Percentiles rank a stretch among this genome's conserved stretches.
Evolutionary conservation across 2,113 vertebrate genomes (phyloP).

Genomic region (Isichthys henryi): DNA sequence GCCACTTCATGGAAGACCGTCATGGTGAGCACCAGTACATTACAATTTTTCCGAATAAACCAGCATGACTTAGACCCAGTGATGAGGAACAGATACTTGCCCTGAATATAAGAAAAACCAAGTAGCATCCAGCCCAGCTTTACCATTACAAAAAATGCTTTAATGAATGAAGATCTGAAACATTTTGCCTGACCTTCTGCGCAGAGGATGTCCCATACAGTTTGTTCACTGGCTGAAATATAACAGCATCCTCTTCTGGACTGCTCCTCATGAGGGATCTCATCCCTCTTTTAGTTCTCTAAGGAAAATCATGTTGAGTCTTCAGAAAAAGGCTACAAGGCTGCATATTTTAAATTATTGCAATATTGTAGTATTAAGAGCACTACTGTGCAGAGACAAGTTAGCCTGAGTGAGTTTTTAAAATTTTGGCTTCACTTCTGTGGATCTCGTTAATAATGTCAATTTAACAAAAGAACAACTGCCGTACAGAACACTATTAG

Average conservation of each 20-base stretch:
- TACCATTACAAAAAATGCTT: neutral
- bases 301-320: neutral
- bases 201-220: neutral
- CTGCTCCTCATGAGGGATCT: neutral
- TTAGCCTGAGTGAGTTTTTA: neutral
- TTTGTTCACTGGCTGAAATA: neutral
- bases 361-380: neutral
- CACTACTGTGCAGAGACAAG: neutral
- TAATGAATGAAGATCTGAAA: neutral
- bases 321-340: neutral
- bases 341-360: neutral
- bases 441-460: neutral
- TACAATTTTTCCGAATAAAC: neutral
- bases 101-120: neutral
- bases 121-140: neutral
- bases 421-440: neutral
- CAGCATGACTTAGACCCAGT: neutral
- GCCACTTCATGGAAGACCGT: constrained; percentile 71
- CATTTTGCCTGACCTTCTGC: neutral
- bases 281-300: neutral
- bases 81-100: neutral
- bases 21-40: constrained; percentile 62
- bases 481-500: neutral
- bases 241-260: neutral
- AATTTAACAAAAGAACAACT: neutral